Evolutionary conservation across 2,113 vertebrate genomes (phyloP).

Genomic region (Sus scrofa): DNA sequence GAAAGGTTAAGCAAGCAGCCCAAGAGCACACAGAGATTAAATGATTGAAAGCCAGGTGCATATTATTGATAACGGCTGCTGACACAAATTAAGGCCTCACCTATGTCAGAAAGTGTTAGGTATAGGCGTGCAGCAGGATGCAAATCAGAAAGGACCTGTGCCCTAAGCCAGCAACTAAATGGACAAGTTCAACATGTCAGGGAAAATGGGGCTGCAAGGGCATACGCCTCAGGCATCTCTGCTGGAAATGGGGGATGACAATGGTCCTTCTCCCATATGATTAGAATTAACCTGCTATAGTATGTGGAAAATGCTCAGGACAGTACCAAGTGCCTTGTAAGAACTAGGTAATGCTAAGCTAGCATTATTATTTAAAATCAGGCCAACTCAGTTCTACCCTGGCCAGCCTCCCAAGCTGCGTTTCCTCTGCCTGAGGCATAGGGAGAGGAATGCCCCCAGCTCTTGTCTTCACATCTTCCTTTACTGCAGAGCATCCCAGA

Average conservation of each 20-base stretch:
- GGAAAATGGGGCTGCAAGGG: neutral
- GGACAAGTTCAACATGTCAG: neutral
- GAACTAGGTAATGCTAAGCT: no score
- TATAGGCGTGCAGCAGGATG: accelerated
- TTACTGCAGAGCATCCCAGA: neutral
- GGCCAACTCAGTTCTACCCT: neutral
- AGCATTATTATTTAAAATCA: neutral
- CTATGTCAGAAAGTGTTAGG: neutral
- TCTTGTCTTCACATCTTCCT: neutral
- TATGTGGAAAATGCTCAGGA: neutral
- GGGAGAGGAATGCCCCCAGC: no score
- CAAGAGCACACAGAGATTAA: neutral
- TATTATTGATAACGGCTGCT: neutral
- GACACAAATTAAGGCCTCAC: accelerated
- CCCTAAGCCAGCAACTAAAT: neutral
- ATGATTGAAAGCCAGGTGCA: neutral
- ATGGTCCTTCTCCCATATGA: neutral
- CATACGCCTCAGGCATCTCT: neutral
- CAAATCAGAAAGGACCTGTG: accelerated
- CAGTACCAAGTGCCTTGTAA: neutral
- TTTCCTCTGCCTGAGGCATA: neutral
- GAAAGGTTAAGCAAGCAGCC: neutral
- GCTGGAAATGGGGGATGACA: neutral
- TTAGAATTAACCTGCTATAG: neutral
- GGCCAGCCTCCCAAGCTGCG: neutral